Percentiles rank a stretch among this genome's conserved stretches.
Evolutionary conservation across 2,888 invertebrate species (phyloP).

Genomic region (Leptarthrus brevirostris): DNA sequence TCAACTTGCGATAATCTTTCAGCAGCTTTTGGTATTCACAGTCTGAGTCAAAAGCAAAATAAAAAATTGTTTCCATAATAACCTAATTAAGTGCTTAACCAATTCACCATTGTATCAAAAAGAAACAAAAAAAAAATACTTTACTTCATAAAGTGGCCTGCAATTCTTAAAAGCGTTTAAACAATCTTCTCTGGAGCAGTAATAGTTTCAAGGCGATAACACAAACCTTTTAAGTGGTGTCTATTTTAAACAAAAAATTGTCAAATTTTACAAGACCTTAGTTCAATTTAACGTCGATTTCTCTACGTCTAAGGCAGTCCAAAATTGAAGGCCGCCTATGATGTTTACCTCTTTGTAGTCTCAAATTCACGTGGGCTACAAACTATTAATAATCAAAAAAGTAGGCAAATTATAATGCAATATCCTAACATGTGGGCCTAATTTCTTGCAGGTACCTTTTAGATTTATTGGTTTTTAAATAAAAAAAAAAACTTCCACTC

Average conservation of each 20-base stretch:
- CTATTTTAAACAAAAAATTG: no score
- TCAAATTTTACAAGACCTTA: no score
- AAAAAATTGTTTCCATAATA: neutral
- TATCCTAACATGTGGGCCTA: neutral
- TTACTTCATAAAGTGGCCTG: neutral
- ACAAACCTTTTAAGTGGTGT: conserved; percentile 4
- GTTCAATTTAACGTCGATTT: no score
- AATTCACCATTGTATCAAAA: conserved; percentile 18
- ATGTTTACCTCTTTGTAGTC: no score
- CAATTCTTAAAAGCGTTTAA: neutral
- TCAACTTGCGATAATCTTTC: neutral
- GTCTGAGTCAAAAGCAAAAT: neutral
- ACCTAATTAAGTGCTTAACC: conserved; percentile 1
- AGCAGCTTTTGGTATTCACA: neutral
- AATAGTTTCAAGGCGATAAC: neutral
- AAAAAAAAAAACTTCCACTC: neutral
- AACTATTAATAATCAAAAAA: neutral
- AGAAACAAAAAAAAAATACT: neutral
- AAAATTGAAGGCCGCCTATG: no score
- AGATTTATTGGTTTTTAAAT: neutral
- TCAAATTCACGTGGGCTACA: neutral
- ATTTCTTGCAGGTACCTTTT: neutral
- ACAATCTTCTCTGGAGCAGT: no score
- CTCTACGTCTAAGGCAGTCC: no score
- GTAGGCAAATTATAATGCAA: conserved; percentile 8